Conservation (phyloP, 2,888 invertebrate genomes). For the Xanthorhoe spadicearia region DNA sequence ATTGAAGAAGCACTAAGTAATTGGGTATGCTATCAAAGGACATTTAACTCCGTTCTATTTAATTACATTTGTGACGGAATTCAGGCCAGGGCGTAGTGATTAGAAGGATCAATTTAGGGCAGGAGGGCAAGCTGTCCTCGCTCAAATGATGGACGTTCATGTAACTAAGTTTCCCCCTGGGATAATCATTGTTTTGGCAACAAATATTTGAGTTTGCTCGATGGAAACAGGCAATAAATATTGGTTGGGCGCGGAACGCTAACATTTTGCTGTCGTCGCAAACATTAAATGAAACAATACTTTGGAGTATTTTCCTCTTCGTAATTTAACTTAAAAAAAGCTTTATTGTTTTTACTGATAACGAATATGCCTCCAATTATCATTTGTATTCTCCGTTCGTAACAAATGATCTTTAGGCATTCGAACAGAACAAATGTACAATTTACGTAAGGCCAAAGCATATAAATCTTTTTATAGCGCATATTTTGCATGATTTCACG, state of each 20-base stretch:
- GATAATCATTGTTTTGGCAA: slow-evolving; percentile 24
- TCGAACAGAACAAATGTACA: neutral
- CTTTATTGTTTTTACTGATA: neutral
- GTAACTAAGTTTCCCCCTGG: slow-evolving; percentile 27
- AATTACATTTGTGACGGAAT: slow-evolving; percentile 49
- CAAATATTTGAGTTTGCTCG: slow-evolving; percentile 23
- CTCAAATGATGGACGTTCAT: slow-evolving; percentile 41
- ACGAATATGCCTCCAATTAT: neutral
- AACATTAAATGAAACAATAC: neutral
- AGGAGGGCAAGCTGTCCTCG: slow-evolving; percentile 29
- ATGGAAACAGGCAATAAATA: slow-evolving; percentile 17
- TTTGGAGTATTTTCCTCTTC: neutral
- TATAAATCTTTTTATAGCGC: slow-evolving; percentile 15
- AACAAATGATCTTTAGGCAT: neutral
- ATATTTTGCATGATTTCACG: slow-evolving; percentile 16
- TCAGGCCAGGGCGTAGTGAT: slow-evolving; percentile 45
- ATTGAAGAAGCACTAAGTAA: slow-evolving; percentile 26
- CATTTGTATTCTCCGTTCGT: neutral
- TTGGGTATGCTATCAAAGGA: slow-evolving; percentile 42
- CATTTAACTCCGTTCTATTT: slow-evolving; percentile 44
- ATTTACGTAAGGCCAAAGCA: neutral
- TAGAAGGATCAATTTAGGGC: slow-evolving; percentile 53
- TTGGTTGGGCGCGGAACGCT: slow-evolving; percentile 5
- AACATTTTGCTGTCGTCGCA: neutral
- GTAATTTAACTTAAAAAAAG: neutral